Percentiles rank a stretch among this genome's conserved stretches.
phyloP scores from a whole-genome alignment of 2,888 invertebrate species.

The Germaria angustata region DNA sequence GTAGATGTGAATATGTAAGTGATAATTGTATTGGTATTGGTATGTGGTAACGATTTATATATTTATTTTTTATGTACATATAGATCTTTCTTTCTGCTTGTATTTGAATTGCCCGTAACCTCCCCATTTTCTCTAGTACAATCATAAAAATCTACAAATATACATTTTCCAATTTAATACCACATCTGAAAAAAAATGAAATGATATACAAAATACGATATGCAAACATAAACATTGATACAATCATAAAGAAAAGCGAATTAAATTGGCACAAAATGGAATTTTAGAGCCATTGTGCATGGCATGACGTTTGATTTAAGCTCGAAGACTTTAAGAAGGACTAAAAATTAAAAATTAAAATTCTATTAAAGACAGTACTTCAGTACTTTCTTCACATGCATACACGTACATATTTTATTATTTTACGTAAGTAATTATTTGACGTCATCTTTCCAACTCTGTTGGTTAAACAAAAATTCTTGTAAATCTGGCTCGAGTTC shows the following conservation, averaged over 20 bases:
- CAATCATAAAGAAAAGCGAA: constrained; percentile 49
- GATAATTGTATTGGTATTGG: constrained; percentile 58
- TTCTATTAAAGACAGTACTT: no score
- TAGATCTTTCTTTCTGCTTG: neutral
- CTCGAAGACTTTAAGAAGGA: neutral
- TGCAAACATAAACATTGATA: constrained; percentile 62
- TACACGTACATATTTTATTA: no score
- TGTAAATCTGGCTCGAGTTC: no score
- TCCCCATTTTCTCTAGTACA: constrained; percentile 50
- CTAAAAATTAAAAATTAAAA: neutral
- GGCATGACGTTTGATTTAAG: neutral
- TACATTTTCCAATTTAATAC: constrained; percentile 58
- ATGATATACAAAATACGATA: constrained; percentile 53
- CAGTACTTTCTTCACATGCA: no score
- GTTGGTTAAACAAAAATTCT: no score
- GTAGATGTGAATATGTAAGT: constrained; percentile 11
- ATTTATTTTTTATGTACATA: constrained; percentile 38
- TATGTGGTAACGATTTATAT: constrained; percentile 64
- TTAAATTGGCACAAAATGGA: constrained; percentile 58
- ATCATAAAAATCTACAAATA: constrained; percentile 59
- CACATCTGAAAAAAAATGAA: constrained; percentile 37
- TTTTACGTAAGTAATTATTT: no score
- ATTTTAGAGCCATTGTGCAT: neutral
- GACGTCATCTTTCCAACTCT: no score
- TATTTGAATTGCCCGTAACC: constrained; percentile 24